phyloP scores from a whole-genome alignment of 2,888 invertebrate species.

The Cryptosula pallasiana region DNA sequence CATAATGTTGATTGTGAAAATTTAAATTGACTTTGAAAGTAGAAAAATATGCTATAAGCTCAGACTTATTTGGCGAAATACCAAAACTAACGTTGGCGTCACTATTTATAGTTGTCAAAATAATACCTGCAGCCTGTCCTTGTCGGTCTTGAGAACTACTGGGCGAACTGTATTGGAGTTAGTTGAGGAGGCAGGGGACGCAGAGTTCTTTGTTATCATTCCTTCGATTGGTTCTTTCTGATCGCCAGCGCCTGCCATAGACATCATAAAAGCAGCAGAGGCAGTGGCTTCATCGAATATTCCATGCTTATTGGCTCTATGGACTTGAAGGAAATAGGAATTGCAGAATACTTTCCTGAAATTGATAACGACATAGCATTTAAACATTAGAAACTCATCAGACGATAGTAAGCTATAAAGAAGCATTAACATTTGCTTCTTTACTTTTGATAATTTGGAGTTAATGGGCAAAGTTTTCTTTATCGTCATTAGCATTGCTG shows the following conservation, averaged over 20 bases:
- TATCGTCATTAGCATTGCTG: background rate
- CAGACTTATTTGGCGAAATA: background rate
- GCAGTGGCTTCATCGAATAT: conserved; percentile 31
- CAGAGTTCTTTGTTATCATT: background rate
- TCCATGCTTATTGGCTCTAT: conserved; percentile 51
- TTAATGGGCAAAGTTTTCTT: conserved; percentile 23
- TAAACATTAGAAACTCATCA: conserved; percentile 20
- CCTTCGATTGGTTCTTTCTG: conserved; percentile 1
- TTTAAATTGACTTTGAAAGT: background rate
- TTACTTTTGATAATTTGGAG: conserved; percentile 22
- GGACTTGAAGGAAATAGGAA: conserved; percentile 49
- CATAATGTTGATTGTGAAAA: background rate
- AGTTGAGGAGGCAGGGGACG: conserved; percentile 13
- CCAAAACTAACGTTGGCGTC: background rate
- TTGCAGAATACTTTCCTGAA: conserved; percentile 55
- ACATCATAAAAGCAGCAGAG: conserved; percentile 5
- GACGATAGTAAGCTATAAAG: conserved; percentile 6
- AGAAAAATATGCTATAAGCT: background rate
- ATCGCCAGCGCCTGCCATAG: conserved; percentile 1
- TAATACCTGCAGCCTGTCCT: conserved; percentile 7
- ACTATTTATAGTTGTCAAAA: background rate
- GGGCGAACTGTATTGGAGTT: background rate
- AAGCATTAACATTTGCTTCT: conserved; percentile 20
- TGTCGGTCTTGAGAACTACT: conserved; percentile 19
- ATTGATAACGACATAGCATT: conserved; percentile 22